phyloP scores from a whole-genome alignment of 2,888 invertebrate genomes.

The Magallana nippona region DNA sequence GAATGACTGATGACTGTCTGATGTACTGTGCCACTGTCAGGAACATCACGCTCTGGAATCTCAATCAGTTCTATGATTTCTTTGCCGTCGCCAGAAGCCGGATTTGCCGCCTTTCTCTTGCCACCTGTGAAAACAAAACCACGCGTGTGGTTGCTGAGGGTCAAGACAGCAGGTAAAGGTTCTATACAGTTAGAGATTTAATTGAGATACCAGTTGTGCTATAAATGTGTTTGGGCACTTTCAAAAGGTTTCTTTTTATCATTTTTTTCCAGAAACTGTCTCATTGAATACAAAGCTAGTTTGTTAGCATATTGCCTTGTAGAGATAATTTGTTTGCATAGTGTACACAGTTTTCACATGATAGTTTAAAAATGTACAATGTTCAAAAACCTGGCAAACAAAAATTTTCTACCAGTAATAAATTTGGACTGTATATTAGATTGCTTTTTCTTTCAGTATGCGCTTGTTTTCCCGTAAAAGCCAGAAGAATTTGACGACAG shows the following conservation, averaged over 20 bases:
- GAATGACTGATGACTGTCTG: slow-evolving; percentile 76
- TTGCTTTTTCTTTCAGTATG: slow-evolving; percentile 66
- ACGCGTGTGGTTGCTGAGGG: slow-evolving; percentile 75
- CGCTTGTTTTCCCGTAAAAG: slow-evolving; percentile 73
- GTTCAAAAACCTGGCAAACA: too few relatives aligned
- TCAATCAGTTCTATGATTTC: slow-evolving; percentile 75
- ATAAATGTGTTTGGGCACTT: too few relatives aligned
- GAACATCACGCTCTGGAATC: slow-evolving; percentile 75
- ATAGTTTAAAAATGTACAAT: too few relatives aligned
- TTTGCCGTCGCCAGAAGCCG: slow-evolving; percentile 74
- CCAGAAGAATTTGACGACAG: slow-evolving; percentile 75
- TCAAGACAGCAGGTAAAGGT: slow-evolving; percentile 76
- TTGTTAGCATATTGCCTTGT: too few relatives aligned
- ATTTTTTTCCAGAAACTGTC: too few relatives aligned
- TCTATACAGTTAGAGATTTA: neutral
- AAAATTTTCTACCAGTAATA: too few relatives aligned
- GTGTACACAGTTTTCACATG: too few relatives aligned
- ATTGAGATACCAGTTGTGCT: neutral
- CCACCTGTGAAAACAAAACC: slow-evolving; percentile 69
- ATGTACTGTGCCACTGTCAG: slow-evolving; percentile 75
- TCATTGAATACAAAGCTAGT: too few relatives aligned
- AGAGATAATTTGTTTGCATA: too few relatives aligned
- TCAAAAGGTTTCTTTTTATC: too few relatives aligned
- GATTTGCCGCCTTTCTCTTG: slow-evolving; percentile 64
- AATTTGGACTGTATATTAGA: too few relatives aligned